phyloP scores from a whole-genome alignment of 1,140 invertebrate species.

The Luehdorfia chinensis region DNA sequence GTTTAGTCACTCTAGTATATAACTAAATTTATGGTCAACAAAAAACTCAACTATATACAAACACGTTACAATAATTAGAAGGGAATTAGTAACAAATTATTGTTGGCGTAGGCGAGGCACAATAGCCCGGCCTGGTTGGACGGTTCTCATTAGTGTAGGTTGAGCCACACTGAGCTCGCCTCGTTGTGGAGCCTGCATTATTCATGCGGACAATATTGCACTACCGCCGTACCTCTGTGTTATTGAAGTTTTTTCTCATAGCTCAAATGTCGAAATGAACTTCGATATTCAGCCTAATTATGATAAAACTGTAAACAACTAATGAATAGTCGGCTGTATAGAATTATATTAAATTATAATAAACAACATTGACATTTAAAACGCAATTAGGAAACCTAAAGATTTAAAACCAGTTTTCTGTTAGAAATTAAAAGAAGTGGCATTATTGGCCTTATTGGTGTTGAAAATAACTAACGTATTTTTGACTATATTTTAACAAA shows the following conservation, averaged over 20 bases:
- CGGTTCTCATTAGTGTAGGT: conserved; percentile 59
- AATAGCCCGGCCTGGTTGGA: conserved; percentile 45
- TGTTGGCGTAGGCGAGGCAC: conserved; percentile 44
- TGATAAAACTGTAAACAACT: no score
- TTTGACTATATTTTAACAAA: no score
- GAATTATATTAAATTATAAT: no score
- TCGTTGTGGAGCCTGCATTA: conserved; percentile 56
- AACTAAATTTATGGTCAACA: neutral
- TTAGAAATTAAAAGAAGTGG: no score
- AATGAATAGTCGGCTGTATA: no score
- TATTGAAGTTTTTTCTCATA: conserved; percentile 27
- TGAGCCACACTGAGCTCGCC: conserved; percentile 39
- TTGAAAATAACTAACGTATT: no score
- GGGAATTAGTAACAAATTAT: conserved; percentile 67
- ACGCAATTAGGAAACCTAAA: no score
- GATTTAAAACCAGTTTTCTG: no score
- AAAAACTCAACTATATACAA: conserved; percentile 16
- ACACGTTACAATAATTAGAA: conserved; percentile 47
- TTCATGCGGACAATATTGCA: conserved; percentile 70
- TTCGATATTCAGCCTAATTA: conserved; percentile 4
- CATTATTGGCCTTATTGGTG: no score
- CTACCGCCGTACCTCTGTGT: conserved; percentile 39
- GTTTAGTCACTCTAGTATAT: no score
- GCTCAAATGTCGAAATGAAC: conserved; percentile 14
- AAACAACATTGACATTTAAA: no score